Conservation (phyloP, 2,888 invertebrate genomes). For the Melipona bicolor region DNA sequence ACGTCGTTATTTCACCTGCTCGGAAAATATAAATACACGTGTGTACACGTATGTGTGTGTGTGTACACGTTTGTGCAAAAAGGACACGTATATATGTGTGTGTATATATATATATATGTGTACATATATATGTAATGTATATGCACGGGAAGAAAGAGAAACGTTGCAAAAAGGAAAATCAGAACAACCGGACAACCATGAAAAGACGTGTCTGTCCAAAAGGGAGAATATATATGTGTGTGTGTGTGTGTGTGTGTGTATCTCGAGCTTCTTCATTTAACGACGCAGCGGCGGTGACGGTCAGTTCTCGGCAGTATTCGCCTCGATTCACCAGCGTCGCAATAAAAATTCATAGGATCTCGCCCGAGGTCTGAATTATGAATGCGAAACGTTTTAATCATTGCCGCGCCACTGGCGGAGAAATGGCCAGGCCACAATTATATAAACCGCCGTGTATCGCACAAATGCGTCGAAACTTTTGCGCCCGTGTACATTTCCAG, state of each 20-base stretch:
- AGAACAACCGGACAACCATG: not conserved
- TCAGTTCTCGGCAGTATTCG: constrained; percentile 12
- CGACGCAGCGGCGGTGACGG: not conserved
- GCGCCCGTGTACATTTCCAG: constrained; percentile 13
- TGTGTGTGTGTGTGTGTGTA: too few species aligned
- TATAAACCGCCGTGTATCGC: constrained; percentile 14
- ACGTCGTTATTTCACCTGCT: constrained; percentile 5
- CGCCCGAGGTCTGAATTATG: constrained; percentile 19
- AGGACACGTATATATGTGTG: too few species aligned
- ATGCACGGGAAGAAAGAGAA: not conserved
- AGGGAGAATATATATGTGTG: not conserved
- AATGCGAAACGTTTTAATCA: constrained; percentile 41
- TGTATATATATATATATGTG: too few species aligned
- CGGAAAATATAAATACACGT: not conserved
- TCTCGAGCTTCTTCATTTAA: constrained; percentile 8
- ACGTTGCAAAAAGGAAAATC: not conserved
- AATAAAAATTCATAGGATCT: constrained; percentile 39
- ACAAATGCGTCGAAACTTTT: constrained; percentile 19
- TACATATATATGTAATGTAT: not conserved
- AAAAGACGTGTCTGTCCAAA: constrained; percentile 21
- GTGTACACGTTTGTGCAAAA: not conserved
- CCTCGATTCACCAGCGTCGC: constrained; percentile 2
- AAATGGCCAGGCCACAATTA: constrained; percentile 21
- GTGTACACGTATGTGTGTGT: not conserved
- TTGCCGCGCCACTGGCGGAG: not conserved